Evolutionary conservation across 2,113 vertebrate species (phyloP).

Genomic region (Anolis carolinensis): DNA sequence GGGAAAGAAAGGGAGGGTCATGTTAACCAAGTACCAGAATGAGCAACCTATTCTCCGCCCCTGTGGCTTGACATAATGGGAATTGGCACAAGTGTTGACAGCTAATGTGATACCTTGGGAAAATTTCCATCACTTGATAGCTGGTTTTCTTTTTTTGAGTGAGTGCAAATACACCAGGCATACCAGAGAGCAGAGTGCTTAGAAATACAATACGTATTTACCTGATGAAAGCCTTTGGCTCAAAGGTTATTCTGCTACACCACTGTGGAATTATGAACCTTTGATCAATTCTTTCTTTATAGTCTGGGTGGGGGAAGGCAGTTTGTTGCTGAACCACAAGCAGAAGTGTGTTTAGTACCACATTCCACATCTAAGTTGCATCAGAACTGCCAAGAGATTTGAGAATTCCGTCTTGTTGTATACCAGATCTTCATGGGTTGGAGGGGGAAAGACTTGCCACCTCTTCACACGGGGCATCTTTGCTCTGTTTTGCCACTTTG

Average conservation of each 20-base stretch:
- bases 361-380: neutral
- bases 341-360: slow-evolving; percentile 8
- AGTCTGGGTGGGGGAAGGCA: neutral
- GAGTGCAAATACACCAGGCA: neutral
- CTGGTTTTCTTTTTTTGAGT: neutral
- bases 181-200: neutral
- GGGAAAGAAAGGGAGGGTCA: neutral
- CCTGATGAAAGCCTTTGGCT: neutral
- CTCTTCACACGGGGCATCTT: too few relatives aligned
- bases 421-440: neutral
- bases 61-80: neutral
- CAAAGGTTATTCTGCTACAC: neutral
- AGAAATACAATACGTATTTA: neutral
- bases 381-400: slow-evolving; percentile 10
- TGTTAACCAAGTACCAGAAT: slow-evolving; percentile 1
- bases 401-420: neutral
- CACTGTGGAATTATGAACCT: neutral
- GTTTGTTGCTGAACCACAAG: neutral
- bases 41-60: neutral
- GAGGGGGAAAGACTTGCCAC: neutral
- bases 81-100: slow-evolving; percentile 1
- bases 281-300: slow-evolving; percentile 14
- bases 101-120: slow-evolving; percentile 23
- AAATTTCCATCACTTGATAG: slow-evolving; percentile 15
- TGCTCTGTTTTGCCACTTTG: too few relatives aligned